Base-by-base conservation (phyloP, 1,140 invertebrate species). In the Cydia splendana region DNA sequence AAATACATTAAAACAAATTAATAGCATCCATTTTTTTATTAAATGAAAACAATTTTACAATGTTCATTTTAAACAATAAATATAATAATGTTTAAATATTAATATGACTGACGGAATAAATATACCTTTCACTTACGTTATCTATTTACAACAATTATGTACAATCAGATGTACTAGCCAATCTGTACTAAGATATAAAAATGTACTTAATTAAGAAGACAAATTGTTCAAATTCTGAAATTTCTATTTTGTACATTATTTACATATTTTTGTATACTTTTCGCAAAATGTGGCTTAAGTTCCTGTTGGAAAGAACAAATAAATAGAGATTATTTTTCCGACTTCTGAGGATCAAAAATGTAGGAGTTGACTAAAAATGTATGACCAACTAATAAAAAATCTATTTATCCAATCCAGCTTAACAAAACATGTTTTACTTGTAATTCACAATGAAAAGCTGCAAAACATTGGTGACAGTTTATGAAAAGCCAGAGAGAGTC, bases 1-100 rank as follows among this genome's bases (percentile, higher is more conserved):
- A n/a, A 15, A 53, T 30, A 30, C 30, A 30, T n/a, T 53, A 18
- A 53, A 57, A 30, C 18, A 75, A 38, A 57, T 0, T 45, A 24
- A 65, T 82, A 80, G 85, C 79, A 78, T 79, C 82, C 77, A 81
- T 74, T 80, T 87, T 88, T 91, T 90, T 88, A 90, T 88, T 92
- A 84, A 90, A 92, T 90, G 88, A 92, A 92, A 92, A 92, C 88
- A 89, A 85, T 89, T 88, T 91, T 89, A 89, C 88, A 91, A 88
- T 89, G 78, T 89, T 87, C 80, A 71, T 88, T 85, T 89, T 84
- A 92, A 91, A 90, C 87, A 87, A 91, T 91, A 91, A 88, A 90
- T 91, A 90, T 88, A 84, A 90, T 88, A 84, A 86, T 88, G 82
- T 88, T 79, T 86, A 85, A 90, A 88, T 89, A 62, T 86, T 85